Conservation (phyloP, 2,113 vertebrate genomes). For the Alligator mississippiensis region DNA sequence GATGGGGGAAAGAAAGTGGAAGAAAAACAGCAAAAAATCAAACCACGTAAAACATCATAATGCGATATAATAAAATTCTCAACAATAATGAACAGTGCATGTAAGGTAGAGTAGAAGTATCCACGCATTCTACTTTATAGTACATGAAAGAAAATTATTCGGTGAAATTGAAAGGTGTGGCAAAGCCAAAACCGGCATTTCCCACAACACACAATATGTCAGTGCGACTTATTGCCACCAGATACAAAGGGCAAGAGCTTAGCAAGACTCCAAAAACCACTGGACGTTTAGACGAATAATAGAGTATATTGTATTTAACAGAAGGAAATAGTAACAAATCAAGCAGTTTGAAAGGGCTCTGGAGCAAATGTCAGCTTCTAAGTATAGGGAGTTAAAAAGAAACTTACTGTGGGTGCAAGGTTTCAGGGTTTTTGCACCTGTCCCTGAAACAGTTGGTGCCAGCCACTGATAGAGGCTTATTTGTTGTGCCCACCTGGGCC, state of each 20-base stretch:
- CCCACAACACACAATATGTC: background rate
- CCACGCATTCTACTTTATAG: too few species aligned
- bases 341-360: background rate
- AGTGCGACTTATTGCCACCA: background rate
- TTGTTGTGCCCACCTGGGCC: too few species aligned
- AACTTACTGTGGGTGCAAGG: background rate
- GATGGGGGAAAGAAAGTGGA: too few species aligned
- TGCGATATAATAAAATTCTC: background rate
- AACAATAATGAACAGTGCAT: background rate
- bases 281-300: background rate
- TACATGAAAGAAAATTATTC: too few species aligned
- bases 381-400: background rate
- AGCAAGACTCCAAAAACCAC: background rate
- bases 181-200: too few species aligned
- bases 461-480: background rate
- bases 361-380: background rate
- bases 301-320: background rate
- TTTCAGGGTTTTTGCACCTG: background rate
- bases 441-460: background rate
- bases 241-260: background rate
- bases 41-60: background rate
- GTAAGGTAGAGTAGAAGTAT: background rate
- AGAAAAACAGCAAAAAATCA: accelerated
- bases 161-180: too few species aligned
- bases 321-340: background rate